phyloP scores from a whole-genome alignment of 2,113 vertebrate species.

The Regulus satrapa region DNA sequence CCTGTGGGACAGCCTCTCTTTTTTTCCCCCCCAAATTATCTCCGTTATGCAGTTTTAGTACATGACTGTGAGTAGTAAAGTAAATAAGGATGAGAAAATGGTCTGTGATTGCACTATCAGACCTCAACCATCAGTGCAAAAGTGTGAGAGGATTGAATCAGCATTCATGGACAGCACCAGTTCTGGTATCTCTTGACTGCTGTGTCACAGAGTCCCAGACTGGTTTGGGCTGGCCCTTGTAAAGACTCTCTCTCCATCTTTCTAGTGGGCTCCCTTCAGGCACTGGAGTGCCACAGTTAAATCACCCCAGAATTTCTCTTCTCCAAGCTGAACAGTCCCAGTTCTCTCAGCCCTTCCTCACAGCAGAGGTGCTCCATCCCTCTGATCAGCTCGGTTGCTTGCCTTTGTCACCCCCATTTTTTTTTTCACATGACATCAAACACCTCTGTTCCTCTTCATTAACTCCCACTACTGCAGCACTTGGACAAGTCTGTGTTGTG shows the following conservation, averaged over 20 bases:
- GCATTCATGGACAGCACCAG: neutral
- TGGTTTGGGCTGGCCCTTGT: neutral
- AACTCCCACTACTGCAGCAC: neutral
- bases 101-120: neutral
- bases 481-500: neutral
- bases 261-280: neutral
- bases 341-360: neutral
- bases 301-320: neutral
- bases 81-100: neutral
- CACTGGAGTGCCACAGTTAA: neutral
- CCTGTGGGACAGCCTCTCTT: neutral
- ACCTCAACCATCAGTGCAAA: neutral
- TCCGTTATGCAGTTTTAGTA: neutral
- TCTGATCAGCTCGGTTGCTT: neutral
- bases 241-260: neutral
- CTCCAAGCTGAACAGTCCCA: neutral
- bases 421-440: neutral
- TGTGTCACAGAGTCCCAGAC: neutral
- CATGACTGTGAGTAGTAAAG: fast-evolving
- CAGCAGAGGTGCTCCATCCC: neutral
- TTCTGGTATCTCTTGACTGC: neutral
- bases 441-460: neutral
- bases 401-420: neutral
- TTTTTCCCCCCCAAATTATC: neutral
- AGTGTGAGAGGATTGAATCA: neutral